Conservation (phyloP, 2,113 vertebrate genomes). For the Caretta caretta region DNA sequence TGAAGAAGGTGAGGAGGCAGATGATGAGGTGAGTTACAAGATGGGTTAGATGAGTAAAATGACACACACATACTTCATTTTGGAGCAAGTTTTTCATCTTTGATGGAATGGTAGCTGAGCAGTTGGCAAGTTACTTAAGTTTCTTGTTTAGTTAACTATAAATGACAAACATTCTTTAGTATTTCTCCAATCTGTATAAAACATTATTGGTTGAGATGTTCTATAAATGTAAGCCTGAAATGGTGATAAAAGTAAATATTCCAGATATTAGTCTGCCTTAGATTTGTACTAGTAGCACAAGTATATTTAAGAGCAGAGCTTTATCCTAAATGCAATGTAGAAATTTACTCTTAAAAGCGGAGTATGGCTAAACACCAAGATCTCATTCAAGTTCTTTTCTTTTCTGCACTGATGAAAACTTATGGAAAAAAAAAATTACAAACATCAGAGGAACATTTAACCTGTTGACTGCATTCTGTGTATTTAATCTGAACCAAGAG, state of each 20-base stretch:
- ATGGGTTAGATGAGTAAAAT: conserved; percentile 20
- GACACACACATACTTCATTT: not conserved
- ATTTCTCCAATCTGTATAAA: not conserved
- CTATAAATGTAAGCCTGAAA: not conserved
- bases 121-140: not conserved
- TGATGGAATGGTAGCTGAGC: not conserved
- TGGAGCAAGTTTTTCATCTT: not conserved
- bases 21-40: conserved; percentile 92
- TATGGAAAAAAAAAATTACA: not conserved
- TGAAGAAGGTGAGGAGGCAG: conserved; percentile 98
- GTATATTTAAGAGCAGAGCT: not conserved
- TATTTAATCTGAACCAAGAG: not conserved
- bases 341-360: not conserved
- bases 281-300: not conserved
- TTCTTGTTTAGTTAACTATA: not conserved
- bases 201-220: not conserved
- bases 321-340: not conserved
- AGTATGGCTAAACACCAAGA: not conserved
- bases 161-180: not conserved
- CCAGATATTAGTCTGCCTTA: not conserved
- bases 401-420: not conserved
- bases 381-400: not conserved
- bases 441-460: not conserved
- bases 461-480: not conserved
- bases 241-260: not conserved